A percentile compares a stretch with the other conserved stretches of the same genome.
Conservation (phyloP, 2,113 vertebrate species). For the Corythaeola cristata region DNA sequence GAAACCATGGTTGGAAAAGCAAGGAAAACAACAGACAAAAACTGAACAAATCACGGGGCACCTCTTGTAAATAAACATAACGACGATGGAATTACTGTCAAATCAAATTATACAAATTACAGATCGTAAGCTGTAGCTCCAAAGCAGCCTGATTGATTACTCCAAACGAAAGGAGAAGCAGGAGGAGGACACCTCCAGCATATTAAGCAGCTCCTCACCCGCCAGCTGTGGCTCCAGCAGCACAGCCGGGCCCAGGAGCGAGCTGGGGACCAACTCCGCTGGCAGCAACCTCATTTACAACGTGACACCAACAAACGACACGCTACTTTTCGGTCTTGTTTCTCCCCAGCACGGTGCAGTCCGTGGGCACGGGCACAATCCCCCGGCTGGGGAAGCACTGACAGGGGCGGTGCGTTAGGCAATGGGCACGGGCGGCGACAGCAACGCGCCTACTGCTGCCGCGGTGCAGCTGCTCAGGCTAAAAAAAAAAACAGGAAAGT, state of each 20-base stretch:
- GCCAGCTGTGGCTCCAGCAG: background rate
- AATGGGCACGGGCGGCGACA: too few species aligned
- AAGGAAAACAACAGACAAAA: background rate
- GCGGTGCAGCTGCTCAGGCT: background rate
- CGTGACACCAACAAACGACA: fast-evolving
- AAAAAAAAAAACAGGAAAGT: background rate
- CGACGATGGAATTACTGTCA: background rate
- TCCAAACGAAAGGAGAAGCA: background rate
- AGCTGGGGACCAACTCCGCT: background rate
- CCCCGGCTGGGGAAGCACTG: fast-evolving
- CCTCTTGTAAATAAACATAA: constrained; percentile 38
- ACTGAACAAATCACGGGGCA: background rate
- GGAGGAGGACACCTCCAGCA: background rate
- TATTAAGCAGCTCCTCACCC: background rate
- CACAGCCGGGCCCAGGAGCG: background rate
- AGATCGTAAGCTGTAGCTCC: background rate
- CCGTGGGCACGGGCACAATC: fast-evolving
- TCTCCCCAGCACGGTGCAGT: fast-evolving
- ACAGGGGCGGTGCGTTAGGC: too few species aligned
- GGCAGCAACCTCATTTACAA: fast-evolving
- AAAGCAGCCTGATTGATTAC: background rate
- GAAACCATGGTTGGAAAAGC: background rate
- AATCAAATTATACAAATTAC: constrained; percentile 20
- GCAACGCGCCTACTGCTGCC: background rate
- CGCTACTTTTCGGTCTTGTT: fast-evolving